Evolutionary conservation across 2,888 invertebrate genomes (phyloP), one percentile per base, ranked within the genome.

Genomic region (Melipona beecheii): DNA sequence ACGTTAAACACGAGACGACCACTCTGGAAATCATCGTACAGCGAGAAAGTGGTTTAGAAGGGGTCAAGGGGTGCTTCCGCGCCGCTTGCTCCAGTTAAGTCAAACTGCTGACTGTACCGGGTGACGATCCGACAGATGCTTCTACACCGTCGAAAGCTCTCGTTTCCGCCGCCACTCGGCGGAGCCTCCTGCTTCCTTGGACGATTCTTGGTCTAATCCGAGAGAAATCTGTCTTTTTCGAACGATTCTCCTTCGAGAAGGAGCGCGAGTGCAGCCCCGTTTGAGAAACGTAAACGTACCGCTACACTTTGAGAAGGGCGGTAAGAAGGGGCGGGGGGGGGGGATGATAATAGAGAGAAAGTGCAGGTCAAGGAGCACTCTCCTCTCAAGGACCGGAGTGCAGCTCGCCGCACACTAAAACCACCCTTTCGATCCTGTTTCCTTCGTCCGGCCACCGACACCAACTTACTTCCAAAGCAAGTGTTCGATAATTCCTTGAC

Each of bases 311-410:
- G 15, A 9, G 43, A 9, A 9, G 43, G 9, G 43, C 0, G 43
- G 9, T 0, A 31, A 2, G 9, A 0, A 2, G 9, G 43, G 1
- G 43, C n/a, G 9, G 43, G 6, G 17, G 19, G 4, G 43, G 50
- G 58, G 64, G 79, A 74, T 75, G 86, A 83, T 86, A 74, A 83
- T 75, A 73, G 80, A 75, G 79, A 66, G 73, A 66, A 82, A 82
- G 84, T 70, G 68, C 84, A 24, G 91, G 89, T 91, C 91, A 90
- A 92, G 89, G 83, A 86, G 88, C 81, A 86, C 91, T 91, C 91
- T 91, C 87, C 87, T 87, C 84, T 85, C 86, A 79, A 88, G 89
- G 68, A 58, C 62, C 13, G 4, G 31, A 49, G 87, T 87, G 86
- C 88, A 90, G 88, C 88, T 86, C 81, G 85, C 86, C 73, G 79